A percentile compares a stretch with the other conserved stretches of the same genome.
Conservation (phyloP, 35 echinoderm and acorn worm species). For the Acanthaster planci region DNA sequence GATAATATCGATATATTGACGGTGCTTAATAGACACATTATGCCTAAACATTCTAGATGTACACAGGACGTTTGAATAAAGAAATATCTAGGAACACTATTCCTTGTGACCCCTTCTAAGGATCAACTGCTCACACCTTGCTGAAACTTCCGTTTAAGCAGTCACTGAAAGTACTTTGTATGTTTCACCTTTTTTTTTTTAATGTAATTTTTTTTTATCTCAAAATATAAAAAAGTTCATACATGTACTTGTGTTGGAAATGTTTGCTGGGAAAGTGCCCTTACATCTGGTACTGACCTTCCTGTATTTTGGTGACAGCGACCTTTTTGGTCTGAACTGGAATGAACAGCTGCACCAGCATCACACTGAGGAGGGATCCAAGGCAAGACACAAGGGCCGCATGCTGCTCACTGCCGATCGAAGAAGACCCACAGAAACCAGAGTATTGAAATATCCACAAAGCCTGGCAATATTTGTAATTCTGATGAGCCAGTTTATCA, state of each 20-base stretch:
- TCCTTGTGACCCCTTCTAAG: no score
- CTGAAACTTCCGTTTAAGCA: no score
- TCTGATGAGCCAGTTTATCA: no score
- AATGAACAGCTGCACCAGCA: constrained; percentile 43
- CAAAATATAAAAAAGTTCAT: neutral
- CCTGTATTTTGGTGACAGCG: constrained; percentile 11
- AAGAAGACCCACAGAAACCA: constrained; percentile 2
- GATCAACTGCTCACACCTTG: no score
- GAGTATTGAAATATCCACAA: neutral
- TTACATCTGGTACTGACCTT: neutral
- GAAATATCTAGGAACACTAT: no score
- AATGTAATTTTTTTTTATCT: no score
- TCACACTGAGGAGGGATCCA: constrained; percentile 43
- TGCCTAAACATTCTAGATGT: no score
- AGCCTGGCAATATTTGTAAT: no score
- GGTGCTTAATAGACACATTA: no score
- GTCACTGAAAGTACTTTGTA: no score
- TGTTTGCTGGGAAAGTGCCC: neutral
- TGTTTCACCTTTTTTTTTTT: neutral
- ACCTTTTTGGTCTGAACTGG: constrained; percentile 44
- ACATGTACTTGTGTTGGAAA: neutral
- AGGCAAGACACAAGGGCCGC: constrained; percentile 47
- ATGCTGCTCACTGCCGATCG: constrained; percentile 53
- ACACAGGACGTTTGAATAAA: no score
- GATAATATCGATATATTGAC: no score